Base-by-base conservation (phyloP, 2,113 vertebrate genomes). In the Limanda limanda region DNA sequence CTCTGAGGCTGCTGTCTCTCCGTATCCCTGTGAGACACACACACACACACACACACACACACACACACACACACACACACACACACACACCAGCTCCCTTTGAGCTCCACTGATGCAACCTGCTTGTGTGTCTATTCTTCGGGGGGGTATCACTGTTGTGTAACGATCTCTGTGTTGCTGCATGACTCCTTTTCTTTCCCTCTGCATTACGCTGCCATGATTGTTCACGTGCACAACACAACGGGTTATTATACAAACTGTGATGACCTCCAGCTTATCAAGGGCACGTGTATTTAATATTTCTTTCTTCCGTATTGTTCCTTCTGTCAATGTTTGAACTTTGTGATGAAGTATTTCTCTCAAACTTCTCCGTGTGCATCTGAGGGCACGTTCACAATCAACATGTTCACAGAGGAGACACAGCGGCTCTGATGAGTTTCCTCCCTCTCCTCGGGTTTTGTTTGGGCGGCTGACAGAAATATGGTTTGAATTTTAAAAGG, bases 241-340 rank as follows among this genome's bases (percentile, higher is more conserved):
- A 42, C 42, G n/a, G 48, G 27, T 27, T 40, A 2, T 56, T 51
- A 18, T 51, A 51, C 48, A 20, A 31, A 31, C 31, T 7, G 48
- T 51, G 20, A 56, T 62, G 40, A 51, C 51, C 40, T 48, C 24
- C n/a, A 20, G 13, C 23, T 54, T 54, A 21, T 54, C 51, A 60
- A 31, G 5, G 31, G 31, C 5, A 31, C 27, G 6, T 31, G 7
- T 31, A 31, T 31, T 31, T 7, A 31, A 31, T 31, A 31, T 31
- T 78, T 65, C 60, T 12, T 15, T 71, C 35, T 27, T 70, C 45
- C 54, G 58, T 65, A 71, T 71, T 1, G 54, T 74, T 69, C 55
- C 15, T 20, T 72, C 15, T 31, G 71, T 79, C 63, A 21, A 21
- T 76, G 42, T 79, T 73, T 67, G 64, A 24, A 59, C 51, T 31